These are phyloP conservation scores for Shargacucullia verbasci DNA, from an alignment of 2,888 invertebrate species.

Conservation along the genomic window DNA sequence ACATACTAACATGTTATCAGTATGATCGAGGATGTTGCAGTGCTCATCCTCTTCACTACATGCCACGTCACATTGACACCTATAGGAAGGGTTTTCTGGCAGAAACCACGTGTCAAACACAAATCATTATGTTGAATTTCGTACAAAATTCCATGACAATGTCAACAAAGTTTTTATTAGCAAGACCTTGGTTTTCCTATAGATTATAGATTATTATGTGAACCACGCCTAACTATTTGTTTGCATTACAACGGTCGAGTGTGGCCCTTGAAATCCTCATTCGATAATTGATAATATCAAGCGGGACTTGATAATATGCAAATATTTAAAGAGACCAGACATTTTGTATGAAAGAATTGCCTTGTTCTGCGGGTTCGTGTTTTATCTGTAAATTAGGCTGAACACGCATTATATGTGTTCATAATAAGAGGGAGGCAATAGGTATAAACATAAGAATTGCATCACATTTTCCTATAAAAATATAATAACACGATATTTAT, in stretches of 20 bases:
- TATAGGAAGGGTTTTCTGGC: neutral
- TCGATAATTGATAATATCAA: slow-evolving; percentile 76
- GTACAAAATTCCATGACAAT: slow-evolving; percentile 42
- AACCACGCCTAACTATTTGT: slow-evolving; percentile 70
- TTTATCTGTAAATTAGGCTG: no score
- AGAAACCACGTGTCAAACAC: slow-evolving; percentile 4
- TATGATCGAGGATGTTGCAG: no score
- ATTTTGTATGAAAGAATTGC: slow-evolving; percentile 70
- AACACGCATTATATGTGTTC: no score
- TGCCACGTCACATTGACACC: no score
- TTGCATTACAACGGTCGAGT: slow-evolving; percentile 77
- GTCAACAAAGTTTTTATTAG: slow-evolving; percentile 53
- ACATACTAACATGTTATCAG: no score
- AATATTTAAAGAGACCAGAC: slow-evolving; percentile 74
- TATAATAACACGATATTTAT: no score
- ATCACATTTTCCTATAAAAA: no score
- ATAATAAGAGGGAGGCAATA: no score
- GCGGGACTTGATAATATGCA: slow-evolving; percentile 64
- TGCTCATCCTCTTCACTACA: no score
- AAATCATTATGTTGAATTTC: slow-evolving; percentile 21
- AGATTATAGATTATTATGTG: slow-evolving; percentile 54
- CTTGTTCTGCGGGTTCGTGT: slow-evolving; percentile 62
- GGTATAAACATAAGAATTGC: no score
- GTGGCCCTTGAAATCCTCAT: slow-evolving; percentile 74
- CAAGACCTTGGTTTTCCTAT: slow-evolving; percentile 61